Evolutionary conservation across 2,113 vertebrate species (phyloP).

Genomic region (Syrmaticus mikado): DNA sequence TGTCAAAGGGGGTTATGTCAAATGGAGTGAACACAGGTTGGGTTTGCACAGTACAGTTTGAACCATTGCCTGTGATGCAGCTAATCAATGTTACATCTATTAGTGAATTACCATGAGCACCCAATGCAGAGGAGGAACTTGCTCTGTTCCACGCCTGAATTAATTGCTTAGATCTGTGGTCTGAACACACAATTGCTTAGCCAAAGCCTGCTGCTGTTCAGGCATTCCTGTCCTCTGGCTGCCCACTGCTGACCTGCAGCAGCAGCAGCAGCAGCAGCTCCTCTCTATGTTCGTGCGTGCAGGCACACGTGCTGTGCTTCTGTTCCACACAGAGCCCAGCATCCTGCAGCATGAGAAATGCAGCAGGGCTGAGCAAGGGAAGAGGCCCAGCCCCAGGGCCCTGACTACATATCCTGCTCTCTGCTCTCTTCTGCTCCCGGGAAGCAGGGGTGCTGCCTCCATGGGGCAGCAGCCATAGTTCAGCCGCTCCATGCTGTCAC

Average conservation of each 20-base stretch:
- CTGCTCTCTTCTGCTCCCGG: not conserved
- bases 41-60: not conserved
- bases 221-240: not conserved
- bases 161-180: not conserved
- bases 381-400: not conserved
- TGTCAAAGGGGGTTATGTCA: no score
- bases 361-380: not conserved
- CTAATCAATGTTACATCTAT: not conserved
- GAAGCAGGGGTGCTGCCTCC: not conserved
- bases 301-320: accelerated
- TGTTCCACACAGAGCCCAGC: not conserved
- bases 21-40: accelerated
- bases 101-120: not conserved
- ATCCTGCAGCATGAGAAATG: not conserved
- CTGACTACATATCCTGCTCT: constrained; percentile 15
- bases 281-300: not conserved
- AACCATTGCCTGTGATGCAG: not conserved
- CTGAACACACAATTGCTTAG: accelerated
- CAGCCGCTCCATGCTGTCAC: not conserved
- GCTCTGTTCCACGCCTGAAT: not conserved
- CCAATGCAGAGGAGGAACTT: not conserved
- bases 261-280: not conserved
- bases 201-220: accelerated
- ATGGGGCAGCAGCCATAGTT: not conserved
- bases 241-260: not conserved